Conservation (phyloP, 2,113 vertebrate genomes). For the Diadophis punctatus region DNA sequence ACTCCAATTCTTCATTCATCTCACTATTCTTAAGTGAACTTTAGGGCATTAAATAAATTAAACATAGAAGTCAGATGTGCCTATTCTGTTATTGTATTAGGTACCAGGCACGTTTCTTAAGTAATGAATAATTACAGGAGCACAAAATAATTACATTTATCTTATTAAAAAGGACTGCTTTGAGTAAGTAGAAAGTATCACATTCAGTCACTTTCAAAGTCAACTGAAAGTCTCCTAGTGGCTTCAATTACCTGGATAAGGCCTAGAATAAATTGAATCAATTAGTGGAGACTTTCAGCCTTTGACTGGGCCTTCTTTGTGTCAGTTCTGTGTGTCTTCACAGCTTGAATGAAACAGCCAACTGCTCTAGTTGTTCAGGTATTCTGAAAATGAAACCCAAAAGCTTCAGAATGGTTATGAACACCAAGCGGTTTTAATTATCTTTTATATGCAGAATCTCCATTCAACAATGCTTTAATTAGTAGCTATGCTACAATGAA, state of each 20-base stretch:
- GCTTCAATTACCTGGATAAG: neutral
- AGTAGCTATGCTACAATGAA: neutral
- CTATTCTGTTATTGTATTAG: neutral
- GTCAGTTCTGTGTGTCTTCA: neutral
- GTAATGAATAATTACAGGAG: neutral
- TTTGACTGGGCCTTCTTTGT: neutral
- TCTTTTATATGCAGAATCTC: neutral
- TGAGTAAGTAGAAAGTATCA: neutral
- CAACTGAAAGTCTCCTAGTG: neutral
- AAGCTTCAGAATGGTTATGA: neutral
- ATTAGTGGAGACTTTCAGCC: neutral
- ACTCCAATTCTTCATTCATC: neutral
- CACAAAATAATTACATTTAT: neutral
- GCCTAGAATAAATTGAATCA: neutral
- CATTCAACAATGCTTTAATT: neutral
- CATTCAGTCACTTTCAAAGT: neutral
- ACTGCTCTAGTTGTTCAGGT: neutral
- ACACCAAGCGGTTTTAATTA: neutral
- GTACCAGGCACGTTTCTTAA: neutral
- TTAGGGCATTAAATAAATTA: neutral
- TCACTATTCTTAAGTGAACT: neutral
- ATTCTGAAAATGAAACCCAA: neutral
- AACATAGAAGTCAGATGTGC: neutral
- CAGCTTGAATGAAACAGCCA: neutral
- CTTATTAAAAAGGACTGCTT: fast-evolving